These are phyloP conservation scores for Tamias sibiricus DNA, from an alignment of 2,113 vertebrate species.

Conservation along the genomic window DNA sequence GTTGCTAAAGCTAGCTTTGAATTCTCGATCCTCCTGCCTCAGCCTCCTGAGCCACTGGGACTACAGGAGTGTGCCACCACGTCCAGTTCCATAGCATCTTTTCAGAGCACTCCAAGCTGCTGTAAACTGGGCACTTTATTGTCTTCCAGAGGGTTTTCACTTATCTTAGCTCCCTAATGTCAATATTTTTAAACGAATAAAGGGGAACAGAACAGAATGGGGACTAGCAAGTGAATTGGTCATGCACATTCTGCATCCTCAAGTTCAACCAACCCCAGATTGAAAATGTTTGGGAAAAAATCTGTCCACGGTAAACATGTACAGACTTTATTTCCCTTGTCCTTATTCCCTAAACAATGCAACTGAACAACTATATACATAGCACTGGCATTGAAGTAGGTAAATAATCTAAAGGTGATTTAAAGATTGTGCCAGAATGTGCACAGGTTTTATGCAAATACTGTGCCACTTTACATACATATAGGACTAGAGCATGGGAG, in stretches of 20 bases:
- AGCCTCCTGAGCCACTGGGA: too few relatives aligned
- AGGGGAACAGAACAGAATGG: not conserved
- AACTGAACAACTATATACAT: not conserved
- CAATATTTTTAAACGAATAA: slow-evolving; percentile 25
- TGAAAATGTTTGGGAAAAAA: not conserved
- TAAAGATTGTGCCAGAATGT: not conserved
- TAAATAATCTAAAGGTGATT: not conserved
- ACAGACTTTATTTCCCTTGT: not conserved
- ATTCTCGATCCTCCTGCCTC: too few relatives aligned
- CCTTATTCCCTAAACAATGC: not conserved
- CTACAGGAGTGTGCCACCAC: rapidly evolving
- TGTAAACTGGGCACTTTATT: not conserved
- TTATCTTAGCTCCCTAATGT: slow-evolving; percentile 6
- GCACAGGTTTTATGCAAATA: not conserved
- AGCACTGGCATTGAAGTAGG: not conserved
- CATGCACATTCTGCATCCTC: not conserved
- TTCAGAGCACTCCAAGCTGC: not conserved
- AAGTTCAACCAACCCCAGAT: not conserved
- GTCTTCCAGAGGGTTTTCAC: not conserved
- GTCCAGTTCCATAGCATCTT: not conserved
- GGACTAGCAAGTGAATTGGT: not conserved
- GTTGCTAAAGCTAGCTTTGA: too few relatives aligned
- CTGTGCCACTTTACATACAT: not conserved
- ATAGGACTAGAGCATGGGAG: not conserved
- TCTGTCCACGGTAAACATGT: not conserved